phyloP scores from a whole-genome alignment of 2,113 vertebrate species.

The Archocentrus centrarchus region DNA sequence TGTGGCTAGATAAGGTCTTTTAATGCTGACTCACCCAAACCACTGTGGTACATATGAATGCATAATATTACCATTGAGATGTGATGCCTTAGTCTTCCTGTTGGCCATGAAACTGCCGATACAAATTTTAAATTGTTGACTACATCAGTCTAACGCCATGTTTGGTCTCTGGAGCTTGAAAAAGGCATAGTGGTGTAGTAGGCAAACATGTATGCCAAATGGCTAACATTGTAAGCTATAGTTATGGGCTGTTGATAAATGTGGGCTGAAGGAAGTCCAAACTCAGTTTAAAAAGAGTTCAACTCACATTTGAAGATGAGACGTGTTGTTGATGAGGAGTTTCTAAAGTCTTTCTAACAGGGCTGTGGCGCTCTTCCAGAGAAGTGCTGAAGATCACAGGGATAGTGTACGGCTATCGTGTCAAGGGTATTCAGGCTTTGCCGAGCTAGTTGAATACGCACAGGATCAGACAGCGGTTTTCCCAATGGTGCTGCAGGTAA shows the following conservation, averaged over 20 bases:
- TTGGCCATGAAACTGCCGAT: not conserved
- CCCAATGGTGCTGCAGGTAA: not conserved
- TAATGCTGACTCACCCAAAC: constrained; percentile 24
- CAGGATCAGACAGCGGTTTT: constrained; percentile 17
- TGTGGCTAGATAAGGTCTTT: constrained; percentile 40
- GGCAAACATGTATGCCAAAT: not conserved
- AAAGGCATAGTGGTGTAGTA: too few species aligned
- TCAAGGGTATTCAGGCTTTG: constrained; percentile 13
- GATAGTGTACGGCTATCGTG: not conserved
- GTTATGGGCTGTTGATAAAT: not conserved
- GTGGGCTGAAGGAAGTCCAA: fast-evolving
- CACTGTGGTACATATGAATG: constrained; percentile 11
- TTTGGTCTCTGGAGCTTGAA: not conserved
- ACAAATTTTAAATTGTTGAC: not conserved
- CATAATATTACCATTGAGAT: constrained; percentile 8
- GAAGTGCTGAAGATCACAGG: not conserved
- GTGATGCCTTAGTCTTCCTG: constrained; percentile 21
- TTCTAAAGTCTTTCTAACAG: too few species aligned
- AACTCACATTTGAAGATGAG: not conserved
- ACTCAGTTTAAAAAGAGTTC: not conserved
- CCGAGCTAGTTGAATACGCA: not conserved
- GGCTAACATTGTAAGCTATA: not conserved
- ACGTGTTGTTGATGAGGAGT: not conserved
- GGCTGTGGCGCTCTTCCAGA: not conserved
- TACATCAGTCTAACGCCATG: not conserved